Conservation (phyloP, 2,797 vertebrate genomes). For the Perodicticus potto region DNA sequence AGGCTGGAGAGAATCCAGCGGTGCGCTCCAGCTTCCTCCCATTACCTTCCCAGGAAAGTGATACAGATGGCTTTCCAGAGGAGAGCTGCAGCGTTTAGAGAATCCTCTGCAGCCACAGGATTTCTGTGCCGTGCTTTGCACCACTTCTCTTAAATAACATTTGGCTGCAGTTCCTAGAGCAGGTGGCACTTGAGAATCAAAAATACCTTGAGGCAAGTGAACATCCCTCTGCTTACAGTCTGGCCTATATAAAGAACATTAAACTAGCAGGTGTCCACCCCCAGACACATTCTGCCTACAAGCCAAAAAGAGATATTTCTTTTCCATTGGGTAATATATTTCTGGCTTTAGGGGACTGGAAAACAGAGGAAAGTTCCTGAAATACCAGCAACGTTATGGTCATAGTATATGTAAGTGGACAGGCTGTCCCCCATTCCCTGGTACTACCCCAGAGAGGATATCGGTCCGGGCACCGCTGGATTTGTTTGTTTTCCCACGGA, state of each 20-base stretch:
- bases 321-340: slow-evolving; percentile 10
- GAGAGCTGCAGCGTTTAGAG: neutral
- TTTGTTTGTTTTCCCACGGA: neutral
- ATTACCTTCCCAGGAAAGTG: neutral
- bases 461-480: neutral
- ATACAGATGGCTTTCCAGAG: neutral
- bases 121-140: slow-evolving; percentile 53
- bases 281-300: slow-evolving; percentile 51
- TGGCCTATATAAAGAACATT: slow-evolving; percentile 64
- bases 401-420: neutral
- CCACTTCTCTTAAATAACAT: slow-evolving; percentile 72
- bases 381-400: neutral
- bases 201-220: slow-evolving; percentile 81
- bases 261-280: slow-evolving; percentile 74
- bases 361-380: neutral
- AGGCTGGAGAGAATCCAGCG: neutral
- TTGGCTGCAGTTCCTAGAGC: slow-evolving; percentile 78
- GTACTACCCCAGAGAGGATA: neutral
- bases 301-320: neutral
- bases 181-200: slow-evolving; percentile 78
- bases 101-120: neutral
- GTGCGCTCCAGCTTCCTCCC: neutral
- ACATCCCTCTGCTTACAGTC: slow-evolving; percentile 75
- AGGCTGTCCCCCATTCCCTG: neutral
- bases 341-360: neutral